A percentile compares a stretch with the other conserved stretches of the same genome.
phyloP scores from a whole-genome alignment of 2,797 vertebrate species.

The Nyctalus aviator region DNA sequence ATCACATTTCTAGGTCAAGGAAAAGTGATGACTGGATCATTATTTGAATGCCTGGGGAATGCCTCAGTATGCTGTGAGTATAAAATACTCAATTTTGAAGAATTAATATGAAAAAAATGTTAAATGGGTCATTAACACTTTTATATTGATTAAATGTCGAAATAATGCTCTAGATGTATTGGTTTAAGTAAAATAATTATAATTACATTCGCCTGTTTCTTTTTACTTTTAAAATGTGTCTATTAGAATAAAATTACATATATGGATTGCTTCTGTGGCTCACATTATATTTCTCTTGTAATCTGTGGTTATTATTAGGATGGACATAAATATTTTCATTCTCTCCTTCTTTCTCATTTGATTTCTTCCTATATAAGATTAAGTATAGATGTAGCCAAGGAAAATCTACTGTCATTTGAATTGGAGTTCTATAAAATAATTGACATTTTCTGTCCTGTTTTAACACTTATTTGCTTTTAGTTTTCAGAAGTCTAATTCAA shows the following conservation, averaged over 20 bases:
- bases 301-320: not conserved
- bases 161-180: not conserved
- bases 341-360: not conserved
- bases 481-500: conserved; percentile 1
- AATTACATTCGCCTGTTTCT: not conserved
- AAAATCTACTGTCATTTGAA: not conserved
- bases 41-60: conserved; percentile 31
- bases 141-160: conserved; percentile 3
- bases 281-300: not conserved
- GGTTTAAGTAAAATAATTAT: not conserved
- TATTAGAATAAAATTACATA: conserved; percentile 16
- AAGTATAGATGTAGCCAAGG: not conserved
- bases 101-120: not conserved
- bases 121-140: conserved; percentile 4
- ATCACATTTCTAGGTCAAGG: conserved; percentile 39
- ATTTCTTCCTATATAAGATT: not conserved
- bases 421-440: not conserved
- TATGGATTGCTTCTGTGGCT: not conserved
- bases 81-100: not conserved
- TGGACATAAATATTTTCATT: not conserved
- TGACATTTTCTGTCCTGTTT: not conserved
- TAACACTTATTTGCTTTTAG: not conserved
- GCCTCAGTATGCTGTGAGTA: not conserved
- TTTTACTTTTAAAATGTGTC: not conserved
- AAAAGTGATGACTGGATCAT: not conserved